Evolutionary conservation across 2,113 vertebrate genomes (phyloP).

Genomic region (Aix galericulata): DNA sequence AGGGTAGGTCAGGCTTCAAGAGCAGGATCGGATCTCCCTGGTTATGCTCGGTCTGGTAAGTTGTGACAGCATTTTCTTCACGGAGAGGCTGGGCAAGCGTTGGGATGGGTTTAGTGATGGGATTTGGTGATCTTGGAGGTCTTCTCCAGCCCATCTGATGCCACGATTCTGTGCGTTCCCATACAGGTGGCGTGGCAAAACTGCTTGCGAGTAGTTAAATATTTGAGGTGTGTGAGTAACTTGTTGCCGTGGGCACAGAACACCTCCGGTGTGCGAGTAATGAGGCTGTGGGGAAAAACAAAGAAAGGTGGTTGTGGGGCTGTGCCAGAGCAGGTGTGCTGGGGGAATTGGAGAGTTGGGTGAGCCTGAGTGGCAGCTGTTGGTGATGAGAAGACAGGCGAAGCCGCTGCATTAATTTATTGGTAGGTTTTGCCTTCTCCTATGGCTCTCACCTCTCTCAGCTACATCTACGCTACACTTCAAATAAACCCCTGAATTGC

Average conservation of each 20-base stretch:
- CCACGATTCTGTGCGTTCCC: neutral
- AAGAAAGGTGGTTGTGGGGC: accelerated
- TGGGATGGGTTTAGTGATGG: neutral
- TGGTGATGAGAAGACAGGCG: neutral
- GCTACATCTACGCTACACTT: neutral
- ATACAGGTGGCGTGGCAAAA: neutral
- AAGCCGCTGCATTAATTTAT: neutral
- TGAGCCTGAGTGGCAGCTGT: neutral
- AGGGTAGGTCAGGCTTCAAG: neutral
- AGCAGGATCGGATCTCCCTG: neutral
- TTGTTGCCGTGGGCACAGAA: neutral
- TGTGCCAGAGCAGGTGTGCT: neutral
- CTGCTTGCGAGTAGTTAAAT: neutral
- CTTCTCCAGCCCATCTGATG: neutral
- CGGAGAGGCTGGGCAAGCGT: neutral
- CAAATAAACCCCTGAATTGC: neutral
- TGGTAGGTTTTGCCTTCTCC: neutral
- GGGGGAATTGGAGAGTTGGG: neutral
- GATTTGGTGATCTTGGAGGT: neutral
- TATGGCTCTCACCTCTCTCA: accelerated
- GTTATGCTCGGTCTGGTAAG: accelerated
- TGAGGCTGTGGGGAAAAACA: neutral
- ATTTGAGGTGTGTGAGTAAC: neutral
- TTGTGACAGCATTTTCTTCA: neutral
- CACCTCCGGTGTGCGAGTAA: accelerated